These are phyloP conservation scores for Phrynocephalus versicolor DNA, from an alignment of 2,113 vertebrate species.

Conservation along the genomic window DNA sequence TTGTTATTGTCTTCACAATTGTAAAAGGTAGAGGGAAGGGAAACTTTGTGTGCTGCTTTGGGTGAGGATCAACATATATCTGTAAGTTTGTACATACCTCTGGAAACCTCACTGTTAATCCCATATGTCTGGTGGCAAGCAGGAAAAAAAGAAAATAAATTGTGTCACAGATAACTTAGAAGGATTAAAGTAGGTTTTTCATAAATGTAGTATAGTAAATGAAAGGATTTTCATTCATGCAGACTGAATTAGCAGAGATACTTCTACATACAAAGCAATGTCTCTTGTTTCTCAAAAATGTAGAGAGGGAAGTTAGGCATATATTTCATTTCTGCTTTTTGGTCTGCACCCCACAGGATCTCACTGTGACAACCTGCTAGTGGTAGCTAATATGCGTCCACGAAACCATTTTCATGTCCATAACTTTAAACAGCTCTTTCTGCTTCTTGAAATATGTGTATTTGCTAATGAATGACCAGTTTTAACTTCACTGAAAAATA, in stretches of 20 bases:
- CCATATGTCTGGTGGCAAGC: constrained; percentile 22
- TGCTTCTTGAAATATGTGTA: constrained; percentile 2
- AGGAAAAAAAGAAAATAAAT: neutral
- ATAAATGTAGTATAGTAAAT: constrained; percentile 28
- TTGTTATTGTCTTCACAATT: neutral
- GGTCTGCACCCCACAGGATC: constrained; percentile 29
- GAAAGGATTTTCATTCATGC: constrained; percentile 39
- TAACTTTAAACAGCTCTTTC: constrained; percentile 1
- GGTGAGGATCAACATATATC: neutral
- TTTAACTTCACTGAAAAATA: neutral
- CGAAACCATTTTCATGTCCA: neutral
- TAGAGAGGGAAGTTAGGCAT: constrained; percentile 51
- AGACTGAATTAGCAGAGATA: constrained; percentile 28
- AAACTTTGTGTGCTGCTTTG: neutral
- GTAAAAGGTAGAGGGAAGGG: neutral
- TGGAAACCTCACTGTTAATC: neutral
- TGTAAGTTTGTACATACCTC: neutral
- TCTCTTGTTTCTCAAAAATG: constrained; percentile 34
- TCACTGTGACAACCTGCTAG: neutral
- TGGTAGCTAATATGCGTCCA: neutral
- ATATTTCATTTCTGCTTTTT: constrained; percentile 54
- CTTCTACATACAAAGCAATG: constrained; percentile 31
- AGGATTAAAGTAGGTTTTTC: constrained; percentile 46
- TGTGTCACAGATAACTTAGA: constrained; percentile 16
- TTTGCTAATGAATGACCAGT: neutral